These are phyloP conservation scores for Drosophila falleni DNA, from an alignment of 2,888 invertebrate genomes.

Conservation along the genomic window DNA sequence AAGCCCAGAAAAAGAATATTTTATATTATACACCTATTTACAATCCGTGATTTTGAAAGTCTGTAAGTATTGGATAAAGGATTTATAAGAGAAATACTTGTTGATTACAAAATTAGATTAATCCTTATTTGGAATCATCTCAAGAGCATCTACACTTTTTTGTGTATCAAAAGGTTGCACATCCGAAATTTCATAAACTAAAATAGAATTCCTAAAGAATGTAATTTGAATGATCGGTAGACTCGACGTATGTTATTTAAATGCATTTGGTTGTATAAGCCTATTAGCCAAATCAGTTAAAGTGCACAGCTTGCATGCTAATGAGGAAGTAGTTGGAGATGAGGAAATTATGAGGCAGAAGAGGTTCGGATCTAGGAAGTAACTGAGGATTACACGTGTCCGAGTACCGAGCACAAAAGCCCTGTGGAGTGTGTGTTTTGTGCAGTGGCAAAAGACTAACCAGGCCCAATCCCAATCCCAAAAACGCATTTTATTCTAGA, in stretches of 20 bases:
- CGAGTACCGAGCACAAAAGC: conserved; percentile 53
- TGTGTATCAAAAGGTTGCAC: background rate
- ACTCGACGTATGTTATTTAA: conserved; percentile 4
- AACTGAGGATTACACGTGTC: conserved; percentile 70
- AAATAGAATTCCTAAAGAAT: conserved; percentile 18
- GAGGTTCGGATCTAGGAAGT: conserved; percentile 57
- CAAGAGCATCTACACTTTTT: background rate
- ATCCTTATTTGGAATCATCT: background rate
- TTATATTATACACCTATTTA: too few relatives aligned
- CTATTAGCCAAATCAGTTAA: conserved; percentile 47
- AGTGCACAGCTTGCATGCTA: conserved; percentile 46
- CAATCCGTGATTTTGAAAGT: too few relatives aligned
- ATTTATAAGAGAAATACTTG: background rate
- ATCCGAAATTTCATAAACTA: conserved; percentile 1
- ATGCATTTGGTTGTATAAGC: conserved; percentile 41
- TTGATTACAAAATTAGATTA: background rate
- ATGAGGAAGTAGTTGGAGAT: conserved; percentile 58
- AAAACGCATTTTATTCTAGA: background rate
- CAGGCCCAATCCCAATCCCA: conserved; percentile 17
- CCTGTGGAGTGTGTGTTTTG: conserved; percentile 25
- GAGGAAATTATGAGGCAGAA: conserved; percentile 13
- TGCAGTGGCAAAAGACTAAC: conserved; percentile 58
- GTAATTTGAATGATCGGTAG: conserved; percentile 10
- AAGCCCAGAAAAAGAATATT: too few relatives aligned
- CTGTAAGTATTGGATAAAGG: too few relatives aligned